Evolutionary conservation across 1,140 invertebrate species (phyloP).

Genomic region (Branchinecta lynchi): DNA sequence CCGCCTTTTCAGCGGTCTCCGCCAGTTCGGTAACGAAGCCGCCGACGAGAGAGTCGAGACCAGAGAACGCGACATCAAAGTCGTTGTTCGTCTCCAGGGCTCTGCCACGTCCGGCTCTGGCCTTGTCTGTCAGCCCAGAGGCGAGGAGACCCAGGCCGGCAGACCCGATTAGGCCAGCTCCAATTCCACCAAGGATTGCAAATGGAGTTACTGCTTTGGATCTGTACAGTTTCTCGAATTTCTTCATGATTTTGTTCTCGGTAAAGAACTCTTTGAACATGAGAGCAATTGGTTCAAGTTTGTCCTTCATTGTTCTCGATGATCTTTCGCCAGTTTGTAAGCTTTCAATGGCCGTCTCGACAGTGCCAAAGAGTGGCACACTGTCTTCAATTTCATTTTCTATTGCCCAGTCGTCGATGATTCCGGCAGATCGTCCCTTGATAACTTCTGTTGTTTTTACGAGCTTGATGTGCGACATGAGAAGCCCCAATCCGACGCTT

Average conservation of each 20-base stretch:
- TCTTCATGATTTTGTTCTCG: background rate
- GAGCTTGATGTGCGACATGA: background rate
- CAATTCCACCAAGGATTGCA: background rate
- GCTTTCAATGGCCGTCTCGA: background rate
- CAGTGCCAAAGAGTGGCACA: background rate
- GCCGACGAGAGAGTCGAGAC: background rate
- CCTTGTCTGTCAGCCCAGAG: background rate
- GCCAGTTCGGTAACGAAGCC: background rate
- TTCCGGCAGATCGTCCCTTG: background rate
- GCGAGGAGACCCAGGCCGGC: background rate
- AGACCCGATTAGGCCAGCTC: background rate
- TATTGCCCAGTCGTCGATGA: background rate
- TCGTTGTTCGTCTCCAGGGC: background rate
- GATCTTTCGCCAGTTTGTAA: background rate
- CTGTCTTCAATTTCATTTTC: constrained; percentile 1
- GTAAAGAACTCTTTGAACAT: background rate
- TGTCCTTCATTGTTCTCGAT: background rate
- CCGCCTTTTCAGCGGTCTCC: background rate
- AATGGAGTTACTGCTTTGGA: background rate
- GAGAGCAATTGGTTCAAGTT: background rate
- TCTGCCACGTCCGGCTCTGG: background rate
- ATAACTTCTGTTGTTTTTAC: background rate
- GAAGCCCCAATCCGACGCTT: background rate
- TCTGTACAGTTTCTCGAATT: background rate
- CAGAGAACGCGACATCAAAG: background rate